These are phyloP conservation scores for Apostichopus leukothele DNA, from an alignment of 53 echinoderm and acorn worm species.

Conservation along the genomic window DNA sequence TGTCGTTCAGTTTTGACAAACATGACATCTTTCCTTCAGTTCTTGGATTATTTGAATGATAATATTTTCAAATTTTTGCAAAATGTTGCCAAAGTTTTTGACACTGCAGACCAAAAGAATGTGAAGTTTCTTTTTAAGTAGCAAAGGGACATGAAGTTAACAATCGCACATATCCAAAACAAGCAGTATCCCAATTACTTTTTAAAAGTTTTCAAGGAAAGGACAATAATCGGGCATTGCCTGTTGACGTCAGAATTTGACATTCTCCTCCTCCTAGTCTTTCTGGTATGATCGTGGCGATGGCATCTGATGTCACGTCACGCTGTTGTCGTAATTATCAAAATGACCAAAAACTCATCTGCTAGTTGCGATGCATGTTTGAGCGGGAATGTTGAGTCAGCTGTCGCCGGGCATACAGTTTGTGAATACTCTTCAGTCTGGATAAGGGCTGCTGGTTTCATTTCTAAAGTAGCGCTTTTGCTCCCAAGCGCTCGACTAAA, in stretches of 20 bases:
- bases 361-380: background rate
- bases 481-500: background rate
- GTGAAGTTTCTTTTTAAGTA: no score
- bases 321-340: background rate
- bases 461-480: background rate
- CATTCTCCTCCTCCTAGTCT: background rate
- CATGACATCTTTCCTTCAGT: no score
- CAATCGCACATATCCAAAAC: no score
- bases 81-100: no score
- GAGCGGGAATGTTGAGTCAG: background rate
- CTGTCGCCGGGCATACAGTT: background rate
- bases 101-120: no score
- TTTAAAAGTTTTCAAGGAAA: no score
- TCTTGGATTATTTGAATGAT: no score
- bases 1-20: no score
- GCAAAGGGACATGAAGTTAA: no score
- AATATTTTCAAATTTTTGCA: no score
- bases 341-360: constrained; percentile 3
- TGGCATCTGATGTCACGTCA: background rate
- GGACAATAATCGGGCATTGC: background rate
- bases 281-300: background rate
- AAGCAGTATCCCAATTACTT: no score
- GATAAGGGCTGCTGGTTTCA: constrained; percentile 3
- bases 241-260: background rate
- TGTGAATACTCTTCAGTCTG: background rate